phyloP scores from a whole-genome alignment of 1,140 invertebrate genomes.

The Calliphora vicina region DNA sequence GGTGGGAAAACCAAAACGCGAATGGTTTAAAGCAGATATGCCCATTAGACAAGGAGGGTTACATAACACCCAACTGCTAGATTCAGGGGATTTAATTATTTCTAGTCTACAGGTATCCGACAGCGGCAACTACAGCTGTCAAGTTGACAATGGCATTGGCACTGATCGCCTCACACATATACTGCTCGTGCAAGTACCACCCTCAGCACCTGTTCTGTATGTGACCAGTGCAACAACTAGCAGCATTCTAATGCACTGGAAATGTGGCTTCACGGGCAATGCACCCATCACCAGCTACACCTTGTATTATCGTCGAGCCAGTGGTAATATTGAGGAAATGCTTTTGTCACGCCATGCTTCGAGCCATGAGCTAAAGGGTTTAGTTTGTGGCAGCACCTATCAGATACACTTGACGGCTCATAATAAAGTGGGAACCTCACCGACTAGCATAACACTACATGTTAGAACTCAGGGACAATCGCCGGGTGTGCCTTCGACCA shows the following conservation, averaged over 20 bases:
- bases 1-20: conserved; percentile 72
- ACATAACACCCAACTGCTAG: conserved; percentile 70
- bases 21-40: conserved; percentile 72
- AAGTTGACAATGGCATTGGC: conserved; percentile 76
- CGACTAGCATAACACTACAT: conserved; percentile 73
- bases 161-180: conserved; percentile 71
- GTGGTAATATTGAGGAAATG: conserved; percentile 73
- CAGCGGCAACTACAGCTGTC: conserved; percentile 79
- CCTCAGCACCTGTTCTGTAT: conserved; percentile 73
- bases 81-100: conserved; percentile 72
- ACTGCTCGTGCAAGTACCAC: conserved; percentile 74
- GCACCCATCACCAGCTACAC: conserved; percentile 73
- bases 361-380: conserved; percentile 74
- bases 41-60: conserved; percentile 63
- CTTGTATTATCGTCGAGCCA: conserved; percentile 72
- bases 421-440: conserved; percentile 78
- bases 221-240: conserved; percentile 76
- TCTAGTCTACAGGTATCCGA: conserved; percentile 72
- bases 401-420: conserved; percentile 75
- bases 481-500: conserved; percentile 72
- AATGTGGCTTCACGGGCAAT: conserved; percentile 74
- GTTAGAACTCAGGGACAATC: conserved; percentile 77
- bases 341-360: conserved; percentile 71
- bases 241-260: conserved; percentile 77
- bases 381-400: conserved; percentile 78